Evolutionary conservation across 2,113 vertebrate species (phyloP).

Genomic region (Perca fluviatilis): DNA sequence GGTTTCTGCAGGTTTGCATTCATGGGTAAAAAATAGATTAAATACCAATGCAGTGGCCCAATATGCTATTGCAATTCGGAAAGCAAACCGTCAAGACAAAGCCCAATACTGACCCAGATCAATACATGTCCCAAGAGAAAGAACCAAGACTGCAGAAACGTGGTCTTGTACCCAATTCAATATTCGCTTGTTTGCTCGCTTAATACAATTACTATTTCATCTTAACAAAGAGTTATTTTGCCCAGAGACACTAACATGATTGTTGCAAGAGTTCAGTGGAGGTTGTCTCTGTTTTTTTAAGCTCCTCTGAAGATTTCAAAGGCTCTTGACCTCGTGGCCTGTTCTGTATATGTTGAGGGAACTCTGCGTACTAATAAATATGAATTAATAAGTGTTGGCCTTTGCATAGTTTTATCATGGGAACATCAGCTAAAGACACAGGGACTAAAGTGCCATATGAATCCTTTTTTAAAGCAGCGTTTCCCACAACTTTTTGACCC

Average conservation of each 20-base stretch:
- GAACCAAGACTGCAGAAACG: not conserved
- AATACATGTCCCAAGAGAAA: not conserved
- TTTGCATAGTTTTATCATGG: constrained; percentile 46
- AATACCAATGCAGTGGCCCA: not conserved
- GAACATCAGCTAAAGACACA: constrained; percentile 43
- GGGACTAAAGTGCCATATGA: constrained; percentile 13
- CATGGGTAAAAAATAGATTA: no score
- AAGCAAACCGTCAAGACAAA: not conserved
- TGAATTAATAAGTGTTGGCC: constrained; percentile 50
- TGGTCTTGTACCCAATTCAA: not conserved
- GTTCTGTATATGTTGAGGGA: constrained; percentile 32
- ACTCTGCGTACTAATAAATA: constrained; percentile 36
- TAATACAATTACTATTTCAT: not conserved
- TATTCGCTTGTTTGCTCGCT: not conserved
- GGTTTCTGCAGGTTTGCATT: not conserved
- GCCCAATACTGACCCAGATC: not conserved
- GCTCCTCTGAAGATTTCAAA: constrained; percentile 46
- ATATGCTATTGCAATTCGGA: not conserved
- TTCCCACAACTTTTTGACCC: constrained; percentile 70
- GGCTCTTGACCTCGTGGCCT: constrained; percentile 37
- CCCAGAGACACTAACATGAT: not conserved
- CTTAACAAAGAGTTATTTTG: not conserved
- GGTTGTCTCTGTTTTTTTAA: constrained; percentile 41
- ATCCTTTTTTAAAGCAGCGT: not conserved
- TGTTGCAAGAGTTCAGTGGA: constrained; percentile 14